Base-by-base conservation (phyloP, 1,140 invertebrate species). In the Ceratosolen solmsi region DNA sequence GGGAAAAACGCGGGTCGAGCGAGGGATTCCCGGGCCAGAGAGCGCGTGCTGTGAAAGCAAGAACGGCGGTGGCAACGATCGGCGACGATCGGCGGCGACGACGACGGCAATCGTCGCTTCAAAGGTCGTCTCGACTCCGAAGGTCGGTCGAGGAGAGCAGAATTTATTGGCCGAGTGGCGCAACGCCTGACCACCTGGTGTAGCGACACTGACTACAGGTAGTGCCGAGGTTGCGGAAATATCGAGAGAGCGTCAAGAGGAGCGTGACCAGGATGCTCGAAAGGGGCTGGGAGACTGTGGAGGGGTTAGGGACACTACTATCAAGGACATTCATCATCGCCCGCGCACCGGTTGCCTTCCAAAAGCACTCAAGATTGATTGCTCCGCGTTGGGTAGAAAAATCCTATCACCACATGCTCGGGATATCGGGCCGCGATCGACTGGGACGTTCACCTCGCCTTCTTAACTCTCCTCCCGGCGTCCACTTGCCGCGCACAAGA, bases 361-460 rank as follows among this genome's bases (percentile, higher is more conserved):
- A 46, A 46, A 46, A 5, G 41, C 5, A 46, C 41, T 46, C 41
- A 5, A 5, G 41, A 13, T 46, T 46, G n/a, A n/a, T n/a, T n/a
- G n/a, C 41, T 13, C 13, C 41, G 41, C 5, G 5, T 46, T 22
- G 3, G 36, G 36, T n/a, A n/a, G n/a, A 25, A 70, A 70, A 70
- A 70, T 41, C 65, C 7, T 46, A 36, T 15, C 20, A 41, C 20
- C 38, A 27, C 30, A 5, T 0, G 1, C 13, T 0, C 36, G 30
- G 30, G 0, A 33, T 71, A 27, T 71, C 22, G n/a, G 11, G 13
- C 33, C n/a, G 27, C 25, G 41, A 46, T 36, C 41, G 27, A 1
- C 49, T 11, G 20, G 72, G 51, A 54, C 72, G 51, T 74, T 74
- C 72, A 74, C 73, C 73, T 74, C 51, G 0, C 49, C 3, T 74